A percentile compares a stretch with the other conserved stretches of the same genome.
These are phyloP conservation scores for Eulemur rubriventer DNA, from an alignment of 2,797 vertebrate genomes.

Conservation along the genomic window DNA sequence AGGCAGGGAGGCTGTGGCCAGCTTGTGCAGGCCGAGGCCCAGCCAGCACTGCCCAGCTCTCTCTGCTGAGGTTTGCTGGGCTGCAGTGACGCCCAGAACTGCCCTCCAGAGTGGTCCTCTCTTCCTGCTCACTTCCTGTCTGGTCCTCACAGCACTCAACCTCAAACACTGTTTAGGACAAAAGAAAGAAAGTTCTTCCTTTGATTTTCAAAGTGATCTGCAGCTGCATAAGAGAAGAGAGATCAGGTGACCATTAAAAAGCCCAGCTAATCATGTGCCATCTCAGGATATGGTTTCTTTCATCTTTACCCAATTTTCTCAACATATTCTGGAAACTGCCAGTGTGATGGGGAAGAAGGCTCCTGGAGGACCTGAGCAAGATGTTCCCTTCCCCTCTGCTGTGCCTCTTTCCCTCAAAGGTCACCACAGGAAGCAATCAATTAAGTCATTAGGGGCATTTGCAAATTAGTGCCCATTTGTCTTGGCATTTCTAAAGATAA, in stretches of 20 bases:
- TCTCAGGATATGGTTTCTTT: background rate
- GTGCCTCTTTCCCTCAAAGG: conserved; percentile 43
- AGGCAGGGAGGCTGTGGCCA: background rate
- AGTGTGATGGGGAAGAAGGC: background rate
- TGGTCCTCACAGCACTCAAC: background rate
- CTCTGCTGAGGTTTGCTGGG: no score
- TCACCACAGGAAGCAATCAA: conserved; percentile 54
- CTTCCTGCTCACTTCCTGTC: background rate
- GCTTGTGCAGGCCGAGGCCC: background rate
- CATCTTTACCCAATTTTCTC: conserved; percentile 34
- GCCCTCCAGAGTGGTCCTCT: background rate
- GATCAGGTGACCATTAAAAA: background rate
- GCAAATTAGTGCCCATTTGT: conserved; percentile 57
- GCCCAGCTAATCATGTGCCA: background rate
- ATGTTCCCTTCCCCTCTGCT: background rate
- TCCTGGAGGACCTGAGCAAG: rapidly evolving
- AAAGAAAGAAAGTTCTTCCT: background rate
- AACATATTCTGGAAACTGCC: background rate
- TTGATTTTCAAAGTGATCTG: background rate
- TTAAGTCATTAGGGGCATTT: conserved; percentile 56
- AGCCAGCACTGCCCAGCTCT: background rate
- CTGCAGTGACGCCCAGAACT: background rate
- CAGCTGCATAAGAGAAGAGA: background rate
- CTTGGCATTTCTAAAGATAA: conserved; percentile 62
- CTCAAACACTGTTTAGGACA: background rate